Conservation (phyloP, 2,113 vertebrate species). For the Austrofundulus limnaeus region DNA sequence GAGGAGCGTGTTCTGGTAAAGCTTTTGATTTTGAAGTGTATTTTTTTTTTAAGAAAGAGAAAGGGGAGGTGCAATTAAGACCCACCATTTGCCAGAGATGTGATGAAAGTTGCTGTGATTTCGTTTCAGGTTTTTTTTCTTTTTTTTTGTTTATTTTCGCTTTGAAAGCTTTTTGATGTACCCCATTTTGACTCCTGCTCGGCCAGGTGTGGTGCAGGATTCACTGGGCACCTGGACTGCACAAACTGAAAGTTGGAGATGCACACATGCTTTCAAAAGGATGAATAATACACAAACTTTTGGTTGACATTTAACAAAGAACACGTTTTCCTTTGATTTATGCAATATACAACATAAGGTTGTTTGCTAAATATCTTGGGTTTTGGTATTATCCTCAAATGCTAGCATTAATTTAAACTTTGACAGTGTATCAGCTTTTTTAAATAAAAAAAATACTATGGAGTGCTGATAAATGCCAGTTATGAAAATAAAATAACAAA, state of each 20-base stretch:
- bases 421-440: too few relatives aligned
- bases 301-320: background rate
- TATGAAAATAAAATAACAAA: too few relatives aligned
- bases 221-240: background rate
- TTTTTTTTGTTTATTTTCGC: too few relatives aligned
- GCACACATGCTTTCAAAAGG: background rate
- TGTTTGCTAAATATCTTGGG: too few relatives aligned
- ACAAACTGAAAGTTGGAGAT: constrained; percentile 2
- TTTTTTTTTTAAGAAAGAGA: constrained; percentile 7
- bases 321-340: background rate
- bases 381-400: too few relatives aligned
- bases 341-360: background rate
- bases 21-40: constrained; percentile 3
- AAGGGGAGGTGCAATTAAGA: constrained; percentile 9
- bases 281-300: background rate
- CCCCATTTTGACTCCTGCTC: background rate
- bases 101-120: constrained; percentile 12
- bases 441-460: too few relatives aligned
- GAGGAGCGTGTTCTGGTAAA: constrained; percentile 5
- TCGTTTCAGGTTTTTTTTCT: constrained; percentile 33
- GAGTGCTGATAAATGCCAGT: too few relatives aligned
- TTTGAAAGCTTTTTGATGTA: constrained; percentile 25
- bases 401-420: too few relatives aligned
- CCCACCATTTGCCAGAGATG: constrained; percentile 21
- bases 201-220: constrained; percentile 3